Conservation (phyloP, 2,113 vertebrate species). For the Pseudorhombus dupliciocellatus region DNA sequence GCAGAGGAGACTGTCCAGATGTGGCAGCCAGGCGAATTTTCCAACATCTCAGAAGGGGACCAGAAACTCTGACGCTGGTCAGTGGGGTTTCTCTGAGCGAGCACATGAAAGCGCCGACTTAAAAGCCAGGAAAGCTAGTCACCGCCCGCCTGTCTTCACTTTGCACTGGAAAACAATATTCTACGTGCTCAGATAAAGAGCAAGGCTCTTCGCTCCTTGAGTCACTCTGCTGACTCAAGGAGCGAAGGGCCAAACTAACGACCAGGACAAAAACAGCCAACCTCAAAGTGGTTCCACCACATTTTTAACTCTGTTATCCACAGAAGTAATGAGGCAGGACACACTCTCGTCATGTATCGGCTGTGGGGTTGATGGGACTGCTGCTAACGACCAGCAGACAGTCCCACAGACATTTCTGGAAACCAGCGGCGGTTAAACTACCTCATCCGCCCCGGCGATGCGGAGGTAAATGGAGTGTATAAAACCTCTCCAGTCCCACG, state of each 20-base stretch:
- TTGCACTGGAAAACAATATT: not conserved
- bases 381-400: not conserved
- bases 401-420: not conserved
- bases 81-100: not conserved
- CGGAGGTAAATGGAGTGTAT: not conserved
- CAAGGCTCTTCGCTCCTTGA: not conserved
- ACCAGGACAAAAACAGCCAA: not conserved
- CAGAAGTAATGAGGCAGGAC: not conserved
- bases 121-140: not conserved
- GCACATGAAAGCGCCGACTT: constrained; percentile 9
- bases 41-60: constrained; percentile 29
- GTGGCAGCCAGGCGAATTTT: constrained; percentile 27
- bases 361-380: not conserved
- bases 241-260: not conserved
- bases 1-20: constrained; percentile 33
- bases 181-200: not conserved
- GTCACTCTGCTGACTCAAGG: not conserved
- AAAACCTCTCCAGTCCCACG: not conserved
- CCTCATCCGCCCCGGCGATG: constrained; percentile 14
- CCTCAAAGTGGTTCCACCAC: not conserved
- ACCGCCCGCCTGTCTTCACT: not conserved
- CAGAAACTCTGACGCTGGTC: constrained; percentile 11
- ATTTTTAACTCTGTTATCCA: constrained; percentile 6
- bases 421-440: constrained; percentile 13
- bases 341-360: constrained; percentile 1